These are phyloP conservation scores for Boloria euphrosyne DNA, from an alignment of 2,888 invertebrate genomes.

Conservation along the genomic window DNA sequence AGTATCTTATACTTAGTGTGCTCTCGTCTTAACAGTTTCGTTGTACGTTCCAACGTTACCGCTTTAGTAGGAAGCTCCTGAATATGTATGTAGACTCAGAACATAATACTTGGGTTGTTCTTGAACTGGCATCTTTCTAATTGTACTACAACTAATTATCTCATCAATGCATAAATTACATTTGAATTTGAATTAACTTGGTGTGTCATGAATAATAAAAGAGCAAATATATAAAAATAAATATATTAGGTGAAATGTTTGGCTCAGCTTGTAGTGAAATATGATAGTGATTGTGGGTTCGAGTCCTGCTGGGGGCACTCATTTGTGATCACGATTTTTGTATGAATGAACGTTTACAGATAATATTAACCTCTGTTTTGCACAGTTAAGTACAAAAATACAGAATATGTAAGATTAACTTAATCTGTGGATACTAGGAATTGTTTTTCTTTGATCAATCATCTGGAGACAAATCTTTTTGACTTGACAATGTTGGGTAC, in stretches of 20 bases:
- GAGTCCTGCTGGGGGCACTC: no score
- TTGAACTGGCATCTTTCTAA: slow-evolving; percentile 37
- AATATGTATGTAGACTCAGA: slow-evolving; percentile 51
- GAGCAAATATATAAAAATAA: background rate
- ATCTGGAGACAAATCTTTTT: no score
- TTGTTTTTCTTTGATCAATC: no score
- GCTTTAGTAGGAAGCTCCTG: slow-evolving; percentile 46
- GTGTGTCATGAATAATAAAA: background rate
- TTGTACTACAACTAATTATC: slow-evolving; percentile 28
- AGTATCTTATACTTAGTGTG: slow-evolving; percentile 10
- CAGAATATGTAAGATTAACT: no score
- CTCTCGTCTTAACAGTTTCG: slow-evolving; percentile 26
- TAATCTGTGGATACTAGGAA: no score
- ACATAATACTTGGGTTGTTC: slow-evolving; percentile 32
- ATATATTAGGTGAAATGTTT: background rate
- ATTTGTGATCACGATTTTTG: no score
- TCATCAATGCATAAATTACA: slow-evolving; percentile 2
- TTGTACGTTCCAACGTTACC: slow-evolving; percentile 41
- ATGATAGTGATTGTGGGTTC: no score
- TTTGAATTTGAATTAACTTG: background rate
- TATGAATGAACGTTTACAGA: no score
- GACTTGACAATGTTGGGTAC: no score
- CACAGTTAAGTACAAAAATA: no score
- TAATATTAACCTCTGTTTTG: no score
- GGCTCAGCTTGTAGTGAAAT: no score